phyloP scores from a whole-genome alignment of 2,888 invertebrate genomes.

The Philaethria dido region DNA sequence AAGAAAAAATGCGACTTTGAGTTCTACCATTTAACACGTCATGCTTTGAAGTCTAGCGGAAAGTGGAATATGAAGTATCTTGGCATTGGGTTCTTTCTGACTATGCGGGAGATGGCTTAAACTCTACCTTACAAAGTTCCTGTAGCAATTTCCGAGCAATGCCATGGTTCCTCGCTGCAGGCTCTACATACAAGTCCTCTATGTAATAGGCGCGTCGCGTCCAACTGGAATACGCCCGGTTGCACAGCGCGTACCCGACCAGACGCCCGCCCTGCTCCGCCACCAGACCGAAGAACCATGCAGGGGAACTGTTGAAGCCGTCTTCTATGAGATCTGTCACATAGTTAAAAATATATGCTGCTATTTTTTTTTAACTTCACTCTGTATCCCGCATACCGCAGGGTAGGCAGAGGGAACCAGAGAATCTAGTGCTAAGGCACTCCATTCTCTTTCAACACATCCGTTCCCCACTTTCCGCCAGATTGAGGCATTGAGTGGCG shows the following conservation, averaged over 20 bases:
- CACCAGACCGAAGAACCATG: conserved; percentile 86
- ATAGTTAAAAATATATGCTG: not conserved
- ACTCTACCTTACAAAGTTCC: conserved; percentile 56
- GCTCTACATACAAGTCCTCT: conserved; percentile 93
- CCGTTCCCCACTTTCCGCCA: too few species aligned
- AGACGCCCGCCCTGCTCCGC: conserved; percentile 73
- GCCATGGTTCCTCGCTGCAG: conserved; percentile 60
- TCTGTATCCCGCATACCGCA: too few species aligned
- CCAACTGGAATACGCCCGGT: conserved; percentile 93
- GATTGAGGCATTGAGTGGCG: too few species aligned
- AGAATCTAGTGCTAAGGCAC: too few species aligned
- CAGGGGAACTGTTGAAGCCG: conserved; percentile 86
- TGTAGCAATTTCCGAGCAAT: conserved; percentile 85
- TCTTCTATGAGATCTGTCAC: conserved; percentile 85
- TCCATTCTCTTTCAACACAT: too few species aligned
- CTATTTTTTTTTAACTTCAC: not conserved
- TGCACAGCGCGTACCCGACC: conserved; percentile 91
- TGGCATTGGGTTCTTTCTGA: too few species aligned
- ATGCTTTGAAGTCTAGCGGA: too few species aligned
- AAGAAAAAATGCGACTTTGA: too few species aligned
- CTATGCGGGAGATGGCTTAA: too few species aligned
- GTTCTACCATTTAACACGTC: too few species aligned
- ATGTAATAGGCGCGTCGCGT: conserved; percentile 90
- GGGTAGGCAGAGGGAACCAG: too few species aligned
- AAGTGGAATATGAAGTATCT: too few species aligned